A percentile compares a stretch with the other conserved stretches of the same genome.
phyloP scores from a whole-genome alignment of 2,113 vertebrate genomes.

The Cyprinodon brontotheroides region DNA sequence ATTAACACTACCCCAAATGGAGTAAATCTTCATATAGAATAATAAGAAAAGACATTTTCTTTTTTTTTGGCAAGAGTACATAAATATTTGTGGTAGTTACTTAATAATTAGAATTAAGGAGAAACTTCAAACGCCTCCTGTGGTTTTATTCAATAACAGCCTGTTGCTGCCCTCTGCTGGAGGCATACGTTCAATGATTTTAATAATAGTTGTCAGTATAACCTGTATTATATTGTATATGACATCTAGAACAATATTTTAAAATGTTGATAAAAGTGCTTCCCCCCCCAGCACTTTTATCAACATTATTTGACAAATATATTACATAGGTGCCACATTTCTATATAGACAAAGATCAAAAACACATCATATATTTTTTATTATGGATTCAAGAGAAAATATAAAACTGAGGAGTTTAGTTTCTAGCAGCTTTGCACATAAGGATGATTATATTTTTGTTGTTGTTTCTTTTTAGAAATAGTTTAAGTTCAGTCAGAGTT shows the following conservation, averaged over 20 bases:
- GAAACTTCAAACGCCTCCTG: conserved; percentile 18
- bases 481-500: not conserved
- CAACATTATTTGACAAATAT: not conserved
- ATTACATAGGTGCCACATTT: not conserved
- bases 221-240: not conserved
- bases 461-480: not conserved
- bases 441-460: not conserved
- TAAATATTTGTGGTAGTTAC: not conserved
- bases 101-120: not conserved
- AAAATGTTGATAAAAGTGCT: too few species aligned
- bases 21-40: not conserved
- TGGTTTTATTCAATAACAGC: conserved; percentile 31
- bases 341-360: not conserved
- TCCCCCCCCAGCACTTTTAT: not conserved
- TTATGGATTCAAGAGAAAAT: not conserved
- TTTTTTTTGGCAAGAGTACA: not conserved
- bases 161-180: conserved; percentile 76
- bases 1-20: not conserved
- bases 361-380: too few species aligned
- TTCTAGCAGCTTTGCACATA: not conserved
- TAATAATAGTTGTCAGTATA: not conserved
- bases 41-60: not conserved
- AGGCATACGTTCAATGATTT: fast-evolving
- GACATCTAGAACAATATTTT: not conserved
- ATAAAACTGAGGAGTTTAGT: not conserved